Base-by-base conservation (phyloP, 2,888 invertebrate species). In the Campoletis raptor region DNA sequence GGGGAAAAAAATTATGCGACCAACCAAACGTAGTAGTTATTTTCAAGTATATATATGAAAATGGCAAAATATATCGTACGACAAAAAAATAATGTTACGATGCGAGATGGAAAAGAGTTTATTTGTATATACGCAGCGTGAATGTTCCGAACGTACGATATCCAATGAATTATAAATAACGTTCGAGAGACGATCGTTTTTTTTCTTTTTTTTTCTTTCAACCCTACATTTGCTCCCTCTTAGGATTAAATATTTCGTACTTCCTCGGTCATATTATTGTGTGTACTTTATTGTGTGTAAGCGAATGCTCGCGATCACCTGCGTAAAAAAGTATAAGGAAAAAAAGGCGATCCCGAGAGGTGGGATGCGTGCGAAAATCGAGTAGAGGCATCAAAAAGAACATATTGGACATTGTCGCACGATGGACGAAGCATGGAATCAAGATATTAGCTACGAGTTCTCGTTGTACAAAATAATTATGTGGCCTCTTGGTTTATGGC, bases 401-500 rank as follows among this genome's bases (percentile, higher is more conserved):
- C 24, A 6, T 48, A 12, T 40, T 45, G 45, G 21, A 36, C 57
- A 48, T 30, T 52, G 69, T 66, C 24, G 30, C 30, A 87, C 85
- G 86, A 48, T 85, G 61, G 52, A 6, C 8, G 83, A 83, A 48
- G 18, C 57, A n/a, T 89, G 89, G 89, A 89, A 81, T 30, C 54
- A 76, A 57, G 89, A 87, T 40, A 84, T 85, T 10, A 80, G 78
- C 67, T 87, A 88, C 82, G 89, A 88, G 83, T 85, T 89, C n/a
- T 64, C 77, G 24, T 77, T 88, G 42, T 89, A 89, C 37, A 88
- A 83, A 77, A 18, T 89, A 6, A 89, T 89, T 64, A 85, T 86
- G 87, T 90, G 90, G 85, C 90, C 89, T 52, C 67, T 90, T 73
- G 89, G 89, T 36, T 83, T 89, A 37, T 89, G 89, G 89, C 89